Percentiles rank a stretch among this genome's conserved stretches.
These are phyloP conservation scores for Catonia carolina DNA, from an alignment of 2,888 invertebrate species.

Conservation along the genomic window DNA sequence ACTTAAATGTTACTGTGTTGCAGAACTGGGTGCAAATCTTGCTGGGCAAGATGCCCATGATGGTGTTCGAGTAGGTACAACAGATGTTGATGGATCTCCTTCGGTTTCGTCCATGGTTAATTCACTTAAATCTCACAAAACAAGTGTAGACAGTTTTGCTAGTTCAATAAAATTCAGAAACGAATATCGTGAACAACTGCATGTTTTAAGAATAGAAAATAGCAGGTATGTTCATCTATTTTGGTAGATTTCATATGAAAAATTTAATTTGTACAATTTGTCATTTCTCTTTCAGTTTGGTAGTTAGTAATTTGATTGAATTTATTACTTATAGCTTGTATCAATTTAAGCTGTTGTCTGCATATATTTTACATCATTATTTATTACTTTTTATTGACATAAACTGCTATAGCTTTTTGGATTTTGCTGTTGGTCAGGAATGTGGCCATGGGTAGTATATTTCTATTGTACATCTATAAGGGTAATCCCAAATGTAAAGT, in stretches of 20 bases:
- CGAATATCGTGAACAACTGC: conserved; percentile 47
- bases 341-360: no score
- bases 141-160: conserved; percentile 42
- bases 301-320: background rate
- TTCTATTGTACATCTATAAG: no score
- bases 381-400: no score
- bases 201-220: conserved; percentile 44
- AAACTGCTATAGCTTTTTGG: no score
- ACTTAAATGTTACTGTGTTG: conserved; percentile 24
- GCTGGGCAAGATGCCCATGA: conserved; percentile 61
- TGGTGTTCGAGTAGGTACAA: conserved; percentile 38
- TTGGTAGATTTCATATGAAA: no score
- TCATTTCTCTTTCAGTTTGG: background rate
- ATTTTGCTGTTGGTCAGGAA: no score
- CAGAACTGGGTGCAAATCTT: conserved; percentile 81
- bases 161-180: conserved; percentile 40
- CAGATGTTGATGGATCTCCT: conserved; percentile 1
- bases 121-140: conserved; percentile 55
- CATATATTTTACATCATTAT: no score
- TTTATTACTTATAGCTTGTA: no score
- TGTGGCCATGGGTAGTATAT: no score
- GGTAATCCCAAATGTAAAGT: no score
- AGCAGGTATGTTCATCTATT: conserved; percentile 39
- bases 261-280: background rate
- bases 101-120: conserved; percentile 44